Evolutionary conservation across 2,888 invertebrate genomes (phyloP), one percentile per base, ranked within the genome.

Genomic region (Tinea pellionella): DNA sequence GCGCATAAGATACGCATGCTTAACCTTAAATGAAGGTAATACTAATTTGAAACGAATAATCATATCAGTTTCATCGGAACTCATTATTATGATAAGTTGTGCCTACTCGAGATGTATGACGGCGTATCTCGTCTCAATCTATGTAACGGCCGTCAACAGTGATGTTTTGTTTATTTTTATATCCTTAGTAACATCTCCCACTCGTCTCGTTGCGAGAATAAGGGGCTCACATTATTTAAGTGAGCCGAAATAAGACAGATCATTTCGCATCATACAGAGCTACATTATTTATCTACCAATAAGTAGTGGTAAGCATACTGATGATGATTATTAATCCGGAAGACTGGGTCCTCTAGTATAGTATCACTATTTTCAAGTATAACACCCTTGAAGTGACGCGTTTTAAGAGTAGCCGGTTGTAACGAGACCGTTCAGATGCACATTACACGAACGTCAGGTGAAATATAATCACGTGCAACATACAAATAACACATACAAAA

Each of bases 91-190:
- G 64, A 66, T 65, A 67, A 65, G 63, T 67, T 66, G 64, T 12
- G 29, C 57, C 32, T 42, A 58, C 58, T 32, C 41, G 55, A 55
- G 55, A 13, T 16, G 41, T 55, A 58, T 8, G 37, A 30, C 30
- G 37, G 63, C 64, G 61, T 60, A 63, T 65, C 65, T 62, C 61
- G 61, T 61, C 62, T 63, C 63, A 63, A 64, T 16, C 24, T 15
- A 15, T 37, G 37, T 37, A 37, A 59, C 63, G 37, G 61, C 65
- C 65, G 65, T 64, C 66, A 64, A 63, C 64, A 42, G 60, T 60
- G 61, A 60, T 65, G 63, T 64, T 65, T 69, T 37, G 69, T 37
- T 73, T 77, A 74, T 75, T 74, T 73, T 69, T 67, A 69, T 60
- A 37, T 58, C 37, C 24, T 16, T 13, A 24, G 41, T 37, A 37